These are phyloP conservation scores for Thalassaphorura encarpata DNA, from an alignment of 1,140 invertebrate genomes.

Conservation along the genomic window DNA sequence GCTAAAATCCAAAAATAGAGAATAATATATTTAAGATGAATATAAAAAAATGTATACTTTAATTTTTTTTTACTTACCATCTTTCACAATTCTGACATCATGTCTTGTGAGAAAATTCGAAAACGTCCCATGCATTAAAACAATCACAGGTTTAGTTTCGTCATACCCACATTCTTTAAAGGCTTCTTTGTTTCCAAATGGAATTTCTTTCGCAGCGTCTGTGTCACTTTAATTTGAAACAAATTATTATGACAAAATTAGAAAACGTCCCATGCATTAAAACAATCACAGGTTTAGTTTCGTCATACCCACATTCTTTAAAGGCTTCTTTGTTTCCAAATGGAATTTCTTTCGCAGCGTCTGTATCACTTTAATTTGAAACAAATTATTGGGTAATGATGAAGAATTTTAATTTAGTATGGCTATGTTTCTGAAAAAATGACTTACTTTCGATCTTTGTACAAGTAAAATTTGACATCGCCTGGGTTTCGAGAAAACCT, in stretches of 20 bases:
- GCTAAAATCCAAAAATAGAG: constrained; percentile 4
- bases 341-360: constrained; percentile 3
- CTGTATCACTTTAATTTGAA: constrained; percentile 5
- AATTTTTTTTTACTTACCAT: constrained; percentile 6
- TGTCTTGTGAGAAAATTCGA: constrained; percentile 5
- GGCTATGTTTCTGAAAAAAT: too few species aligned
- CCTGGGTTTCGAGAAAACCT: too few species aligned
- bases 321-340: constrained; percentile 5
- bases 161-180: constrained; percentile 5
- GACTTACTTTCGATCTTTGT: too few species aligned
- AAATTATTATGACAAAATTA: too few species aligned
- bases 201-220: constrained; percentile 6
- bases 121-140: constrained; percentile 13
- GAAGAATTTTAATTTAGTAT: too few species aligned
- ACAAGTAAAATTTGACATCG: too few species aligned
- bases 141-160: constrained; percentile 1
- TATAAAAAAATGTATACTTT: background rate
- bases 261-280: constrained; percentile 18
- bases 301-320: constrained; percentile 1
- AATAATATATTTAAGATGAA: background rate
- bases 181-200: background rate
- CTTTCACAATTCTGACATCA: constrained; percentile 11
- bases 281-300: constrained; percentile 3
- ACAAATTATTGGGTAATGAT: too few species aligned
- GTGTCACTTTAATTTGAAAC: constrained; percentile 4